Percentiles rank a stretch among this genome's conserved stretches.
phyloP scores from a whole-genome alignment of 2,113 vertebrate species.

The Colossoma macropomum region DNA sequence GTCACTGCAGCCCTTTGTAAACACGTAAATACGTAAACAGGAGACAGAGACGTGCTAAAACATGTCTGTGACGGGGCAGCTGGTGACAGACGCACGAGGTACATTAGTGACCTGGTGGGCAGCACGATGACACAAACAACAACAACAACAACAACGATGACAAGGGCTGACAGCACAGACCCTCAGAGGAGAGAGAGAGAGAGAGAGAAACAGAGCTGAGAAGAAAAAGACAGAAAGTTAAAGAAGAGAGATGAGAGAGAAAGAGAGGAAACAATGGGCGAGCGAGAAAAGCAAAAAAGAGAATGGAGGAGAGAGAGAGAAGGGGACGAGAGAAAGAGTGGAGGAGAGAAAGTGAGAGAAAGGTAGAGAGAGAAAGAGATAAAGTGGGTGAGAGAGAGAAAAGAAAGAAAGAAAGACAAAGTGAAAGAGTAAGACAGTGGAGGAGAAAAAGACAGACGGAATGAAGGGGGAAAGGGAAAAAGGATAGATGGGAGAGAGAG shows the following conservation, averaged over 20 bases:
- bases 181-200: neutral
- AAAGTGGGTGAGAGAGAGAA: neutral
- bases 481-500: neutral
- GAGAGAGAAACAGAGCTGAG: constrained; percentile 1
- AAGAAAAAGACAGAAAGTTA: too few relatives aligned
- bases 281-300: neutral
- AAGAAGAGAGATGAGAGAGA: neutral
- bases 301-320: neutral
- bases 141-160: constrained; percentile 2
- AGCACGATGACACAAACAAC: neutral
- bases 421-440: neutral
- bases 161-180: neutral
- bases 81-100: neutral
- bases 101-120: neutral
- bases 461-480: neutral
- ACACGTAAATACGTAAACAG: neutral
- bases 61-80: neutral
- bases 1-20: too few relatives aligned
- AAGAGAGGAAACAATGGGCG: neutral
- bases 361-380: too few relatives aligned
- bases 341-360: neutral
- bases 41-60: neutral
- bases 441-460: neutral
- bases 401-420: neutral
- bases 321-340: neutral